A percentile compares a stretch with the other conserved stretches of the same genome.
Evolutionary conservation across 1,140 invertebrate species (phyloP).

Genomic region (Aphis gossypii): DNA sequence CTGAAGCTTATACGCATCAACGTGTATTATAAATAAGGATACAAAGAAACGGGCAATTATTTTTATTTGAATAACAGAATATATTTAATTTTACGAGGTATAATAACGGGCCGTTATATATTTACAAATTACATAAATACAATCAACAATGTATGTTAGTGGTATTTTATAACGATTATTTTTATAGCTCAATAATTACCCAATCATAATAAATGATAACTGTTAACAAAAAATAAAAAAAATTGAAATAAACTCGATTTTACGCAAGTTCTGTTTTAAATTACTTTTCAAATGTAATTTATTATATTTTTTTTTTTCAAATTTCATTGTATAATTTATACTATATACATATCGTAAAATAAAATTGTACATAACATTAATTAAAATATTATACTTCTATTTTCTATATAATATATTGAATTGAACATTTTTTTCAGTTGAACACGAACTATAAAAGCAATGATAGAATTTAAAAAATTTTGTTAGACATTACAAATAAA

Average conservation of each 20-base stretch:
- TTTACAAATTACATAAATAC: background rate
- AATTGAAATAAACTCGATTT: no score
- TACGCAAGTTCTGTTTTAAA: background rate
- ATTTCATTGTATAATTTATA: no score
- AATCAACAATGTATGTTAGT: background rate
- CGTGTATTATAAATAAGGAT: background rate
- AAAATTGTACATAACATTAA: background rate
- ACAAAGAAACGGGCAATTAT: background rate
- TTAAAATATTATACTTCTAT: background rate
- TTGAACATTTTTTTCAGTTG: background rate
- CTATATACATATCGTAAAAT: background rate
- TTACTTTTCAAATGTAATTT: background rate
- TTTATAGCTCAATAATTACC: background rate
- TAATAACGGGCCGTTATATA: background rate
- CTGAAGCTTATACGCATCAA: background rate
- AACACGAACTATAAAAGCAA: background rate
- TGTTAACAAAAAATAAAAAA: background rate
- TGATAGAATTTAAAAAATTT: background rate
- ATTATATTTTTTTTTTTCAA: background rate
- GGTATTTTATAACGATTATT: background rate
- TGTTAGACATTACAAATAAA: background rate
- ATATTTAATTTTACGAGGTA: background rate
- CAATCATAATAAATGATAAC: background rate
- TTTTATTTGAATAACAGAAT: background rate
- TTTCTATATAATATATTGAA: no score